These are phyloP conservation scores for Harpagoxenus sublaevis DNA, from an alignment of 2,888 invertebrate species.

Conservation along the genomic window DNA sequence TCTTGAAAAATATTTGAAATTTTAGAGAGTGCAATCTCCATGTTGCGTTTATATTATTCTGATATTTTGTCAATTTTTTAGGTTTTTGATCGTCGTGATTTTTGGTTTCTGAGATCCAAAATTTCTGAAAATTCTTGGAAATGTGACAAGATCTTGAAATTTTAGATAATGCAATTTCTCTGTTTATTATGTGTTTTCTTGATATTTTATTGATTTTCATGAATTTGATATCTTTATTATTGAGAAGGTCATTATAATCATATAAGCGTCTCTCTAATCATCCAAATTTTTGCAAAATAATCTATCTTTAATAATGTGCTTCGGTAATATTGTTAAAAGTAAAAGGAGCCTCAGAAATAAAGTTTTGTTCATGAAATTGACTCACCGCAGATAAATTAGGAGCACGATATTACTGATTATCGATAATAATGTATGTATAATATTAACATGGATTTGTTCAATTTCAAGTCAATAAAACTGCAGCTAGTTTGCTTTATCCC, in stretches of 20 bases:
- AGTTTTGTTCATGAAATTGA: neutral
- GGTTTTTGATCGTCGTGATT: neutral
- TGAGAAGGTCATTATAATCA: neutral
- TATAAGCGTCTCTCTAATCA: neutral
- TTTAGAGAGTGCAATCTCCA: neutral
- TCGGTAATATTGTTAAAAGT: neutral
- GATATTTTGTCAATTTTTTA: too few relatives aligned
- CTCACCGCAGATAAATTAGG: neutral
- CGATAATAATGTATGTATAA: neutral
- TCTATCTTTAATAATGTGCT: neutral
- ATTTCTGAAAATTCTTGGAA: neutral
- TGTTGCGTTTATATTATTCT: neutral
- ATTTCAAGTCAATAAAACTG: neutral
- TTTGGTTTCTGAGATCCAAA: neutral
- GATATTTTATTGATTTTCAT: neutral
- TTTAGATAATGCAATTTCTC: neutral
- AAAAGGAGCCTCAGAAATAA: neutral
- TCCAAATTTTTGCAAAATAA: neutral
- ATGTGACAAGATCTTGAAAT: neutral
- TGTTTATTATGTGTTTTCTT: neutral
- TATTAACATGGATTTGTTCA: too few relatives aligned
- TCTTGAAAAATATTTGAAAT: neutral
- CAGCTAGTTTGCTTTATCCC: neutral
- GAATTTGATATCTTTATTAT: neutral
- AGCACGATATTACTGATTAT: neutral